Conservation (phyloP, 64 coral and sea anemone genomes). For the Cladopsammia gracilis region DNA sequence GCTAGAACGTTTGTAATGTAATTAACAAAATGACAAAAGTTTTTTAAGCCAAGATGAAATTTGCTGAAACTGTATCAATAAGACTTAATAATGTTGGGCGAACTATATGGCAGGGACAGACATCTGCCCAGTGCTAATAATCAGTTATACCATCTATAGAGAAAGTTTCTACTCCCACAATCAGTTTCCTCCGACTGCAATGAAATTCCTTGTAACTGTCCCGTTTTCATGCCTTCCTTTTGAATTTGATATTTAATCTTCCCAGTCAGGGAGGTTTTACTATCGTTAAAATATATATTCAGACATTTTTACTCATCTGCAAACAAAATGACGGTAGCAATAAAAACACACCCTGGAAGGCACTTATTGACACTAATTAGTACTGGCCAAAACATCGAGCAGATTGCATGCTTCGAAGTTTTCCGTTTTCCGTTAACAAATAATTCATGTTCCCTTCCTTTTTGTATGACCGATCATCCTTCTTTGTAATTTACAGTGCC, state of each 20-base stretch:
- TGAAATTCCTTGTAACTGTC: background rate
- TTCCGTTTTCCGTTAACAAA: too few relatives aligned
- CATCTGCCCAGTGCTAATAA: background rate
- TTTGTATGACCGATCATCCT: too few relatives aligned
- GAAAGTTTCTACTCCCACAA: background rate
- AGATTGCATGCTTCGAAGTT: too few relatives aligned
- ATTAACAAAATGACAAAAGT: slow-evolving; percentile 46
- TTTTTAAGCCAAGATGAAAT: slow-evolving; percentile 15
- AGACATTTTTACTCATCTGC: background rate
- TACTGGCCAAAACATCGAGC: too few relatives aligned
- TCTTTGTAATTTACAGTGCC: too few relatives aligned
- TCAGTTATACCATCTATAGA: background rate
- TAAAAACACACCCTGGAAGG: background rate
- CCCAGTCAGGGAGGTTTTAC: too few relatives aligned
- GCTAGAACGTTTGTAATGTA: slow-evolving; percentile 10
- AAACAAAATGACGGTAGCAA: background rate
- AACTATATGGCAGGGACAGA: background rate
- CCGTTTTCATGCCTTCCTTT: background rate
- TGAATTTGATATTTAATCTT: too few relatives aligned
- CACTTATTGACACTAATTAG: too few relatives aligned
- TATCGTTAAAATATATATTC: too few relatives aligned
- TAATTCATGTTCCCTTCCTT: too few relatives aligned
- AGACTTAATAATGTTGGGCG: background rate
- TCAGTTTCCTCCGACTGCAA: background rate
- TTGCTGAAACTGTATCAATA: slow-evolving; percentile 45